Evolutionary conservation across 2,888 invertebrate species (phyloP), one percentile per base, ranked within the genome.

Genomic region (Neria commutata): DNA sequence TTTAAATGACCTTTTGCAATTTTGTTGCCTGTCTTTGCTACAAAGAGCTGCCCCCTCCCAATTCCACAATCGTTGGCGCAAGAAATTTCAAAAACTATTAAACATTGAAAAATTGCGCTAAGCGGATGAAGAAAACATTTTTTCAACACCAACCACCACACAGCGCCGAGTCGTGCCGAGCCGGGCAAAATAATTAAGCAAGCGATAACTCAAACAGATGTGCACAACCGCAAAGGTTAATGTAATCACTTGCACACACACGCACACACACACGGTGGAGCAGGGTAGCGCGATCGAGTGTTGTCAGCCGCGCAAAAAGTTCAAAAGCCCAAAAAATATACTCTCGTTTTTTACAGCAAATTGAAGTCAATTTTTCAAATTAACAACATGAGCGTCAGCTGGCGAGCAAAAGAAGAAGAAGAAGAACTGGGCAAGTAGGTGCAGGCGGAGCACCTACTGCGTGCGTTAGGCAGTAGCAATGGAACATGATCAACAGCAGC

Each of bases 281-380:
- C 37, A 49, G 21, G 4, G n/a, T n/a, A n/a, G n/a, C n/a, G n/a
- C n/a, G n/a, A n/a, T n/a, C n/a, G n/a, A n/a, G n/a, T n/a, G n/a
- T n/a, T n/a, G n/a, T n/a, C n/a, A n/a, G n/a, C n/a, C n/a, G n/a
- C 10, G n/a, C 42, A 56, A 56, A 42, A 50, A 56, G 29, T 56
- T 56, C 48, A 55, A 54, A 55, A n/a, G 49, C 14, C 37, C 16
- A 55, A 29, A 46, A n/a, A 40, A 24, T n/a, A n/a, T n/a, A n/a
- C n/a, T n/a, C n/a, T n/a, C n/a, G n/a, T n/a, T n/a, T n/a, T n/a
- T n/a, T n/a, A 16, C 25, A 57, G 54, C 56, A 56, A 60, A 60
- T 56, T 57, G 33, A 61, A 53, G 51, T 56, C 58, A 58, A 58
- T 58, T 58, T 54, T 51, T 56, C 46, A 54, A 54, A 49, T 23